Evolutionary conservation across 2,888 invertebrate genomes (phyloP).

Genomic region (Parnassius smintheus): DNA sequence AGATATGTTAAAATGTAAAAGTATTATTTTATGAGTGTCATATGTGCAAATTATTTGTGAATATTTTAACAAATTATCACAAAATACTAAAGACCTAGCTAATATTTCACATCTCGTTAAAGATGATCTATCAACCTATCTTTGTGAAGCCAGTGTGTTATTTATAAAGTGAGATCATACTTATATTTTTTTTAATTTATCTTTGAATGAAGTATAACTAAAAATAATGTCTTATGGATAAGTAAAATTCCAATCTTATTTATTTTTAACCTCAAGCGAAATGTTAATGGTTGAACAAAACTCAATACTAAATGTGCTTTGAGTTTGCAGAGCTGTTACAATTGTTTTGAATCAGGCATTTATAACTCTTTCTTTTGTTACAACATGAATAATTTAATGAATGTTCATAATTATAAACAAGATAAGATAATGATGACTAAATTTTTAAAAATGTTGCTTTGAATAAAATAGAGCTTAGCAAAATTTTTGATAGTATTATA

Average conservation of each 20-base stretch:
- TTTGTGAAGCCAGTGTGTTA: constrained; percentile 42
- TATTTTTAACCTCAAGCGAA: constrained; percentile 28
- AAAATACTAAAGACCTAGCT: constrained; percentile 9
- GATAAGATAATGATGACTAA: not conserved
- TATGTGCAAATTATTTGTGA: constrained; percentile 24
- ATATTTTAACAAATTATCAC: constrained; percentile 6
- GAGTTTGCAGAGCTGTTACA: not conserved
- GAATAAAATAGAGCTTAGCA: not conserved
- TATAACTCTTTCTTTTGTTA: not conserved
- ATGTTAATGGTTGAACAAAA: constrained; percentile 18
- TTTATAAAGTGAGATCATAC: constrained; percentile 45
- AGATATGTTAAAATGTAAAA: constrained; percentile 35
- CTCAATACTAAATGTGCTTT: not conserved
- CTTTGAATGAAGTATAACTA: constrained; percentile 37
- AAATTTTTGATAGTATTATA: not conserved
- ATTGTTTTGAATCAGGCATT: not conserved
- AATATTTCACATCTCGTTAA: constrained; percentile 23
- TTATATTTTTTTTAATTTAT: constrained; percentile 44
- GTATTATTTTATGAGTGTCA: constrained; percentile 38
- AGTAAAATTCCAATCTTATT: constrained; percentile 34
- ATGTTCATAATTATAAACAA: not conserved
- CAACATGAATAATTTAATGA: not conserved
- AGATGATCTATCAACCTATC: not conserved
- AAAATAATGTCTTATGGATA: constrained; percentile 29
- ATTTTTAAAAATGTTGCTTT: not conserved